These are phyloP conservation scores for Synanthedon myopaeformis DNA, from an alignment of 2,888 invertebrate species.

Conservation along the genomic window DNA sequence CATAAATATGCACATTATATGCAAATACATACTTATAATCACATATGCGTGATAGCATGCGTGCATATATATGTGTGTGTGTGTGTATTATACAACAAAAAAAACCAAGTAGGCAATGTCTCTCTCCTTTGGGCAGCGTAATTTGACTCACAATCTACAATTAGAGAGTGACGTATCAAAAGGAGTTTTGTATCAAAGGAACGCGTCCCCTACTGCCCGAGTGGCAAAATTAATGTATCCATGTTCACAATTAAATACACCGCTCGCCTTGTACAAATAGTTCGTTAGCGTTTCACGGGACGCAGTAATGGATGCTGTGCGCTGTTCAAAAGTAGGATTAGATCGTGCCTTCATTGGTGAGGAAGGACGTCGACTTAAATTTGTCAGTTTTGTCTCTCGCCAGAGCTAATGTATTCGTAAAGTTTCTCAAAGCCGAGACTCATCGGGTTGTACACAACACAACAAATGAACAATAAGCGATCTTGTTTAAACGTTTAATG, in stretches of 20 bases:
- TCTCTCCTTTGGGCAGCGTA: conserved; percentile 34
- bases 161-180: conserved; percentile 40
- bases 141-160: conserved; percentile 46
- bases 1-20: no score
- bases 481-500: no score
- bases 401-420: conserved; percentile 58
- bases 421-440: conserved; percentile 48
- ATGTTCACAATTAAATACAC: conserved; percentile 11
- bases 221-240: no score
- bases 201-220: conserved; percentile 5
- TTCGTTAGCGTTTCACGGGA: conserved; percentile 2
- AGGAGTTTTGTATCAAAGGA: conserved; percentile 44
- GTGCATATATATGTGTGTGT: no score
- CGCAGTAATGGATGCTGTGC: conserved; percentile 13
- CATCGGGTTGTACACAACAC: conserved; percentile 17
- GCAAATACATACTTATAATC: no score
- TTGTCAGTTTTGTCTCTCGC: conserved; percentile 50
- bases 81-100: conserved; percentile 3
- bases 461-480: not conserved
- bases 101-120: conserved; percentile 13
- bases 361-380: conserved; percentile 37
- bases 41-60: no score
- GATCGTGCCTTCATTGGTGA: conserved; percentile 7
- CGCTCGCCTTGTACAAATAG: conserved; percentile 8
- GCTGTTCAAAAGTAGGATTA: conserved; percentile 3